Base-by-base conservation (phyloP, 2,888 invertebrate species). In the Diplazon laetatorius region DNA sequence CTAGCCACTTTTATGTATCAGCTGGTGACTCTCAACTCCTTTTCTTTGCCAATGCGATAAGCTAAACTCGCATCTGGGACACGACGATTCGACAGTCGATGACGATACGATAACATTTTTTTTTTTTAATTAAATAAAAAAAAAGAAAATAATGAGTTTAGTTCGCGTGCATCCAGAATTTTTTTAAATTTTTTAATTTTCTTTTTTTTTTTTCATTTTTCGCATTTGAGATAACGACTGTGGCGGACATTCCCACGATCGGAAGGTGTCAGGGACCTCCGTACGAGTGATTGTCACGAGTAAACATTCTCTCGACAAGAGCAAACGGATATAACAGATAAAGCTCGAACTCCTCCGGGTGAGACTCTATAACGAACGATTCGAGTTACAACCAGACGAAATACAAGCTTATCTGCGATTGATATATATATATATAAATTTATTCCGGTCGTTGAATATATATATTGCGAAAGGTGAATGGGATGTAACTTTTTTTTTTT, bases 391-490 rank as follows among this genome's bases (percentile, higher is more conserved):
- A 76, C 68, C 78, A 75, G 75, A 79, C 78, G 76, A 79, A 79
- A 79, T 79, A 79, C 68, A 76, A 59, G 35, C 78, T 72, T 79
- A 79, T 79, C 78, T 63, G 62, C 78, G 62, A 79, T 79, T 75
- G 57, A 75, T 75, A 79, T 79, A 50, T 57, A 68, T 72, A 62
- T 68, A 75, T 75, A 79, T 79, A 50, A 63, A 68, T 72, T 68
- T 68, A 69, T 63, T 63, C 62, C 16, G 68, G 71, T 68, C 75
- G 66, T 75, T 62, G 59, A 62, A 71, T 25, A n/a, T n/a, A n/a
- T n/a, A n/a, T n/a, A 57, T 55, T 75, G 68, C 62, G 18, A 68
- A 57, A 68, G 57, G 22, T 48, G 35, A 55, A 68, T 52, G 55
- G 44, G 30, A 39, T 62, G 62, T 55, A 55, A n/a, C n/a, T n/a